Conservation (phyloP, 2,113 vertebrate genomes). For the Syrrhaptes paradoxus region DNA sequence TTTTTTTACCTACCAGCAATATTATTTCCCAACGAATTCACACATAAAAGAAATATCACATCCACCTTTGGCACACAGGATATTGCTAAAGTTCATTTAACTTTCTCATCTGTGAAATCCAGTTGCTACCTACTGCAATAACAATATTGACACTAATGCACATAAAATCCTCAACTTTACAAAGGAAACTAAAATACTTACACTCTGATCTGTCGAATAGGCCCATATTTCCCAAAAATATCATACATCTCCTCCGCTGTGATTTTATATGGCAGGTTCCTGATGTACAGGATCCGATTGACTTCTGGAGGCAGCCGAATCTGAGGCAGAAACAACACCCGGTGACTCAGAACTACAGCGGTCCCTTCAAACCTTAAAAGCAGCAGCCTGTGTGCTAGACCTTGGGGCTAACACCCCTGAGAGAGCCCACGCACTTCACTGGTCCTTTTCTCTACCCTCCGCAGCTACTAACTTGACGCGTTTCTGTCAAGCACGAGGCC, state of each 20-base stretch:
- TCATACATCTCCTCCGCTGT: constrained; percentile 99
- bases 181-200: constrained; percentile 73
- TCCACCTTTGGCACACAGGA: too few species aligned
- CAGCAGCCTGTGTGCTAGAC: not conserved
- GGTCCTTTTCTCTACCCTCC: too few species aligned
- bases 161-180: rapidly evolving
- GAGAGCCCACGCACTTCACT: rapidly evolving
- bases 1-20: not conserved
- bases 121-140: not conserved
- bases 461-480: not conserved
- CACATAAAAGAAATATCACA: rapidly evolving
- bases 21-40: not conserved
- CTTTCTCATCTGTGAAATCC: not conserved
- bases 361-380: not conserved
- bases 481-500: too few species aligned
- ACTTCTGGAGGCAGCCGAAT: constrained; percentile 97
- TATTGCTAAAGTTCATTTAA: rapidly evolving
- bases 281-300: constrained; percentile 94
- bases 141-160: too few species aligned
- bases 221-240: constrained; percentile 99
- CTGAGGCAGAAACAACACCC: constrained; percentile 60
- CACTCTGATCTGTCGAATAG: constrained; percentile 98
- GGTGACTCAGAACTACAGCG: not conserved
- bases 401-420: too few species aligned
- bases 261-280: constrained; percentile 97